Conservation (phyloP, 1,140 invertebrate genomes). For the Heliconius melpomene region DNA sequence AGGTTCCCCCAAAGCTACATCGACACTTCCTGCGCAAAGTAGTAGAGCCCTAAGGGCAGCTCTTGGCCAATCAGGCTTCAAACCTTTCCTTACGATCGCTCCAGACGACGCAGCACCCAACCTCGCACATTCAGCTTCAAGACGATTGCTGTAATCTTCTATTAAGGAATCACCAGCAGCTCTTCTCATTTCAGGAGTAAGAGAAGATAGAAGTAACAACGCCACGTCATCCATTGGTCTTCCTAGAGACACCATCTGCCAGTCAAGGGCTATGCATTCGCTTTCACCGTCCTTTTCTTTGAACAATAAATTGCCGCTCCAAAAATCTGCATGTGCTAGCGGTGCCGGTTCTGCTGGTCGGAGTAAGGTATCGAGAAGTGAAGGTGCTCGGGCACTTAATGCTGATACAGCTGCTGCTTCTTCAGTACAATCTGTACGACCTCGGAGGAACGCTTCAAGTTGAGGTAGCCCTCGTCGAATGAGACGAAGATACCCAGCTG, state of each 20-base stretch:
- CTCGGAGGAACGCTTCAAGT: slow-evolving; percentile 85
- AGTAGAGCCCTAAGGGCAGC: slow-evolving; percentile 88
- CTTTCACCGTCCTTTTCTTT: slow-evolving; percentile 78
- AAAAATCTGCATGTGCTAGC: slow-evolving; percentile 90
- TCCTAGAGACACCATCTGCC: slow-evolving; percentile 92
- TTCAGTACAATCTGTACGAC: slow-evolving; percentile 81
- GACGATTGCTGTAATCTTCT: slow-evolving; percentile 85
- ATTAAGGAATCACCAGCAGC: slow-evolving; percentile 83
- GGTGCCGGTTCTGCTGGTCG: slow-evolving; percentile 86
- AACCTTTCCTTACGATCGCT: slow-evolving; percentile 80
- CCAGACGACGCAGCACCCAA: slow-evolving; percentile 83
- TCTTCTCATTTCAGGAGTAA: slow-evolving; percentile 86
- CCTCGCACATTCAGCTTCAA: slow-evolving; percentile 81
- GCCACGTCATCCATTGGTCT: slow-evolving; percentile 87
- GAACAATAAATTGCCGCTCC: slow-evolving; percentile 91
- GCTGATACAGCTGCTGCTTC: slow-evolving; percentile 71
- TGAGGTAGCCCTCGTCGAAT: slow-evolving; percentile 88
- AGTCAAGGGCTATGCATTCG: slow-evolving; percentile 87
- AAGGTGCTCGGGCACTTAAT: slow-evolving; percentile 65
- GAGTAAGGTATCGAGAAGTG: slow-evolving; percentile 82
- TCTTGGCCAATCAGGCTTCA: slow-evolving; percentile 85
- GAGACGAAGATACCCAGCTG: slow-evolving; percentile 89
- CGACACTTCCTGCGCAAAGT: slow-evolving; percentile 89
- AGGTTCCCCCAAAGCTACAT: slow-evolving; percentile 87
- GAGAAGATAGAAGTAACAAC: slow-evolving; percentile 88